Conservation (phyloP, 2,113 vertebrate genomes). For the Halichoeres trimaculatus region DNA sequence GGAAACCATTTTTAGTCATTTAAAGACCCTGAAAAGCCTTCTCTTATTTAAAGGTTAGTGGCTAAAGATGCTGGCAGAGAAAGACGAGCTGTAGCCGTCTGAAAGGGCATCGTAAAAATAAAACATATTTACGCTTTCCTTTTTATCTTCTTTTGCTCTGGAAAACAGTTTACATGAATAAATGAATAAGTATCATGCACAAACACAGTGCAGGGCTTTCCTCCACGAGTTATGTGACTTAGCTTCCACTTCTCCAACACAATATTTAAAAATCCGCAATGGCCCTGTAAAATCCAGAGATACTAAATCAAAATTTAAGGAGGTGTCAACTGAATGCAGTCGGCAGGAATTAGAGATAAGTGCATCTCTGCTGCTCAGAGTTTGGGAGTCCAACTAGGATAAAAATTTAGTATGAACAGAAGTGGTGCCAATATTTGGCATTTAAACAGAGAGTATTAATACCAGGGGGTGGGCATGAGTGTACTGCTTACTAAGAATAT, state of each 20-base stretch:
- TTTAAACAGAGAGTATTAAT: background rate
- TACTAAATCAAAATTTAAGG: constrained; percentile 27
- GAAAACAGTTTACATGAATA: constrained; percentile 1
- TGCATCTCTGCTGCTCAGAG: constrained; percentile 8
- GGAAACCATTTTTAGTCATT: background rate
- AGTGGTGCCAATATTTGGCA: background rate
- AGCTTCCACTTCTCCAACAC: background rate
- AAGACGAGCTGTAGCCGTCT: too few relatives aligned
- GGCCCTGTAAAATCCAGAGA: constrained; percentile 15
- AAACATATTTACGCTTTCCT: background rate
- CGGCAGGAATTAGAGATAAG: constrained; percentile 20
- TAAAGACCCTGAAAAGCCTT: too few relatives aligned
- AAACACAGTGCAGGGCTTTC: background rate
- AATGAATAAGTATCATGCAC: constrained; percentile 7
- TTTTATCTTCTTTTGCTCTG: background rate
- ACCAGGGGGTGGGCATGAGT: background rate
- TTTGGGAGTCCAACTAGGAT: constrained; percentile 4
- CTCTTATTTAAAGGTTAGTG: too few relatives aligned
- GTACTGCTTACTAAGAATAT: too few relatives aligned
- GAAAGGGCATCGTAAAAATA: background rate
- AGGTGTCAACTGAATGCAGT: constrained; percentile 3
- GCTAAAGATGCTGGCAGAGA: background rate
- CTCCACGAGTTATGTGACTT: background rate
- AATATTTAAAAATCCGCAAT: constrained; percentile 16
- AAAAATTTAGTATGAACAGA: background rate